Evolutionary conservation across 2,888 invertebrate genomes (phyloP), one percentile per base, ranked within the genome.

Genomic region (Lithophane semibrunnea): DNA sequence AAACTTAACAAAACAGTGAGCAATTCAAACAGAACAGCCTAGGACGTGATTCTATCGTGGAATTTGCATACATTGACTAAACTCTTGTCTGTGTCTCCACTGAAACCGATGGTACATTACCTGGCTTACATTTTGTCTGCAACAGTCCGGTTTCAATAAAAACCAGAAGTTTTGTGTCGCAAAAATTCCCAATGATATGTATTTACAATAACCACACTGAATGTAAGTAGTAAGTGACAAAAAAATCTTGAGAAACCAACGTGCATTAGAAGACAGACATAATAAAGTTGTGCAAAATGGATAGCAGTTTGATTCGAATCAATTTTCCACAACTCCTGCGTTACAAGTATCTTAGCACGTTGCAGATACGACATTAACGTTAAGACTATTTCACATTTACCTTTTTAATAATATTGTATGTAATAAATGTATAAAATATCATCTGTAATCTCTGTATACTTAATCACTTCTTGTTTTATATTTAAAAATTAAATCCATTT

Each of bases 351-450:
- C 84, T 89, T 90, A 92, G 91, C 92, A 94, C 91, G 92, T 94
- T 91, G 94, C 92, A 88, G 91, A 92, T 93, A 94, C 93, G 91
- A 93, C 91, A 93, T 94, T 95, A 95, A 93, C 91, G 91, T 95
- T 96, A 96, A 95, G 93, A 93, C 96, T 96, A 96, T 95, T 96
- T 94, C 95, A 96, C 95, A 94, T 94, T 95, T 94, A 94, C 92
- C 84, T 87, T 92, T 94, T 94, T 95, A 95, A 96, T 96, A 96
- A 96, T 96, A 96, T 95, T 95, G 95, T 96, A 93, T 96, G 96
- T 96, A 96, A 96, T 96, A 96, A 96, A 96, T 96, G 96, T 96
- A 96, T 96, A 96, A 96, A 96, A 96, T 96, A 96, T 96, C 96
- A 96, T 96, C 96, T 96, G 95, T 96, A 96, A 96, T 96, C 95